Conservation (phyloP, 1,140 invertebrate genomes). For the Parasteatoda tepidariorum region DNA sequence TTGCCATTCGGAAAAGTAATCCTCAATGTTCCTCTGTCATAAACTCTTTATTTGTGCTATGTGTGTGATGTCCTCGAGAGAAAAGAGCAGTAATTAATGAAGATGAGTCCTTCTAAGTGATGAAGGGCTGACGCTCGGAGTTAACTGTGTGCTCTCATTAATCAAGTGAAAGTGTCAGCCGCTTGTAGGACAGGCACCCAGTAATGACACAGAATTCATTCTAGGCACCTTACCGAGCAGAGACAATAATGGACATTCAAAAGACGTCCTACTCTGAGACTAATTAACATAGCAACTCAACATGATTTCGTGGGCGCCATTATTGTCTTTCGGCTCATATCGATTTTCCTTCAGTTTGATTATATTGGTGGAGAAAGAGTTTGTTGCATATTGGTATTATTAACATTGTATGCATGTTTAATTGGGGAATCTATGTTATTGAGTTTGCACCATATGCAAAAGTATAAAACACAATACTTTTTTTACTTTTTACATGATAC, state of each 20-base stretch:
- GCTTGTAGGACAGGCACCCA: constrained; percentile 28
- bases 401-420: no score
- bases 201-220: constrained; percentile 50
- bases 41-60: no score
- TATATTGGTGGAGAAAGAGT: no score
- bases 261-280: background rate
- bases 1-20: constrained; percentile 18
- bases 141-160: constrained; percentile 26
- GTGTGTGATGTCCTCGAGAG: no score
- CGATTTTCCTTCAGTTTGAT: no score
- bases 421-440: no score
- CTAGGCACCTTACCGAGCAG: constrained; percentile 25
- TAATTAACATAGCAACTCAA: constrained; percentile 39
- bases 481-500: no score
- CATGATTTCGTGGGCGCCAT: constrained; percentile 19
- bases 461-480: no score
- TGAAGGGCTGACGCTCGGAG: constrained; percentile 28
- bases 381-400: no score
- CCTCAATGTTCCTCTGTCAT: constrained; percentile 11
- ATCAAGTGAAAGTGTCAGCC: constrained; percentile 45
- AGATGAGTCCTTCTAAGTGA: constrained; percentile 39
- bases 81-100: constrained; percentile 48
- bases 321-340: constrained; percentile 13
- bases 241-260: constrained; percentile 5
- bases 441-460: no score